phyloP scores from a whole-genome alignment of 2,113 vertebrate species.

The Arothron firmamentum region DNA sequence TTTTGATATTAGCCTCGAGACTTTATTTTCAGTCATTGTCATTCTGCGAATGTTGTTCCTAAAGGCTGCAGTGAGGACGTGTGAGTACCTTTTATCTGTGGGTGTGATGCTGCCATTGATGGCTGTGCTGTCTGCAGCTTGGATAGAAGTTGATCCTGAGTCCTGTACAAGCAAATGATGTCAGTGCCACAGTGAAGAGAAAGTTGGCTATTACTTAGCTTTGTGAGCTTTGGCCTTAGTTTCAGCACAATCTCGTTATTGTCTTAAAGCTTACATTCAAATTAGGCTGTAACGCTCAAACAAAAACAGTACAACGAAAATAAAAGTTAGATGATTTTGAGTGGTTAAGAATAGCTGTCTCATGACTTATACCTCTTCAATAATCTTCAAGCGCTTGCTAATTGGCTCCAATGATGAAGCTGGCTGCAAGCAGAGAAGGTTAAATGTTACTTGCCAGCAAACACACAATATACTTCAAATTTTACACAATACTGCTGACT shows the following conservation, averaged over 20 bases:
- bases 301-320: too few relatives aligned
- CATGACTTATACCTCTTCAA: constrained; percentile 84
- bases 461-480: background rate
- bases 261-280: too few relatives aligned
- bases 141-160: constrained; percentile 93
- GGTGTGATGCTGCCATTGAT: constrained; percentile 96
- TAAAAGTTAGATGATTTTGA: background rate
- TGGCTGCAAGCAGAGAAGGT: constrained; percentile 57
- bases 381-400: constrained; percentile 94
- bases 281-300: too few relatives aligned
- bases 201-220: background rate
- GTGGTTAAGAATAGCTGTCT: too few relatives aligned
- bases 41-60: background rate
- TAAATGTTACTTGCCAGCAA: background rate
- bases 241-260: too few relatives aligned
- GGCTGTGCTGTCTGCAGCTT: constrained; percentile 97
- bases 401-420: constrained; percentile 82
- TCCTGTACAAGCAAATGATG: constrained; percentile 72
- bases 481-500: too few relatives aligned
- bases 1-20: background rate
- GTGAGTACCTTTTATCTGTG: constrained; percentile 92
- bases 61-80: background rate
- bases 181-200: background rate
- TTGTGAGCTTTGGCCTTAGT: too few relatives aligned
- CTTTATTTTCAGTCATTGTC: background rate